phyloP scores from a whole-genome alignment of 1,140 invertebrate species.

The Zaprionus nigranus region DNA sequence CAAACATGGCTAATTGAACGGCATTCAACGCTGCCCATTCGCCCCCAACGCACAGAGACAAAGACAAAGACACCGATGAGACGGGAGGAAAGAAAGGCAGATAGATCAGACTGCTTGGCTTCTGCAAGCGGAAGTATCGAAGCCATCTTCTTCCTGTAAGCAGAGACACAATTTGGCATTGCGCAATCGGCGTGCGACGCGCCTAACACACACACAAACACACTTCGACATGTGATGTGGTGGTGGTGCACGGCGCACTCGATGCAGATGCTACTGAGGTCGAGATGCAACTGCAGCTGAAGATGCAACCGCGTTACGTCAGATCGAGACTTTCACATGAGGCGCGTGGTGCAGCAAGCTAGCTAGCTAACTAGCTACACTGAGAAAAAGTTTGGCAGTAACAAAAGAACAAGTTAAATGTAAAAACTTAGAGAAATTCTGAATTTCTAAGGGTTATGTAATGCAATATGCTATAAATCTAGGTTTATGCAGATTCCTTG shows the following conservation, averaged over 20 bases:
- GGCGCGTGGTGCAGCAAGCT: neutral
- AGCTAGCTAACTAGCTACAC: slow-evolving; percentile 12
- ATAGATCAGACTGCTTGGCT: neutral
- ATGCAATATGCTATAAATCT: too few relatives aligned
- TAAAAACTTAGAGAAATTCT: too few relatives aligned
- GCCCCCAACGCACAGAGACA: neutral
- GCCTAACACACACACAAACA: slow-evolving; percentile 46
- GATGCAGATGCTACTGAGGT: neutral
- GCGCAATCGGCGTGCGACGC: slow-evolving; percentile 59
- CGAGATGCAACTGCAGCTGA: slow-evolving; percentile 29
- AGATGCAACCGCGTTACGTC: slow-evolving; percentile 75
- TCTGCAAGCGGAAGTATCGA: slow-evolving; percentile 54
- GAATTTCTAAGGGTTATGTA: too few relatives aligned
- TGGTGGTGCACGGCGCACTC: neutral
- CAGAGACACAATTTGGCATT: slow-evolving; percentile 62
- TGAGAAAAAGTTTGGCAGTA: slow-evolving; percentile 1
- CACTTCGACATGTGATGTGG: slow-evolving; percentile 45
- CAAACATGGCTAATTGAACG: slow-evolving; percentile 78
- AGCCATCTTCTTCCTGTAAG: slow-evolving; percentile 68
- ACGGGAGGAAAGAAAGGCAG: too few relatives aligned
- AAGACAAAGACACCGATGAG: neutral
- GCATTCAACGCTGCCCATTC: slow-evolving; percentile 43
- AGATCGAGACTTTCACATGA: slow-evolving; percentile 49
- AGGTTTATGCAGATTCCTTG: too few relatives aligned
- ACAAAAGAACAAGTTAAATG: neutral